Conservation (phyloP, 2,888 invertebrate genomes). For the Acleris laterana region DNA sequence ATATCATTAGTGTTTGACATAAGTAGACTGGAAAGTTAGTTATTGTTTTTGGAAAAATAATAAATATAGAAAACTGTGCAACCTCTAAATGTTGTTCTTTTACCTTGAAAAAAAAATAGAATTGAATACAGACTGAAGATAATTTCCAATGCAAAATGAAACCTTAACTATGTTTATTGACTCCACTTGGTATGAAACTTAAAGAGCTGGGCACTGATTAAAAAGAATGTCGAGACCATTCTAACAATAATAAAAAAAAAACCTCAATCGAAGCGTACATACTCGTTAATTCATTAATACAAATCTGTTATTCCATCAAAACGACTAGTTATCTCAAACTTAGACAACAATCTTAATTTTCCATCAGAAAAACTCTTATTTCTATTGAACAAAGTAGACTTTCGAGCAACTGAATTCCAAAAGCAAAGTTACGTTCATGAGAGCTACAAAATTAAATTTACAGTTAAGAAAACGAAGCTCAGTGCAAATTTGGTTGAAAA, state of each 20-base stretch:
- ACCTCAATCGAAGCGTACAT: conserved; percentile 42
- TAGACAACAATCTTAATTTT: conserved; percentile 1
- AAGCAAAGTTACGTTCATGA: not conserved
- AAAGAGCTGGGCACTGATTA: no score
- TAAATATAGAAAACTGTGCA: no score
- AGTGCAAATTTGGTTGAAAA: conserved; percentile 35
- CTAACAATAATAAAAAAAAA: conserved; percentile 16
- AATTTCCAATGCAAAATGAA: no score
- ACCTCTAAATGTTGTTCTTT: no score
- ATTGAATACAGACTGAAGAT: no score
- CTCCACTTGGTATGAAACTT: no score
- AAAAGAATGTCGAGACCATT: no score
- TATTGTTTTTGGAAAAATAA: no score
- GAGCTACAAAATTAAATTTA: conserved; percentile 6
- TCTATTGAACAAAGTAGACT: conserved; percentile 12
- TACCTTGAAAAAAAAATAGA: no score
- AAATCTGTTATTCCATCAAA: conserved; percentile 52
- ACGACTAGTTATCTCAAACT: conserved; percentile 46
- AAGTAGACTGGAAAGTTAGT: no score
- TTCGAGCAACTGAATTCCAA: not conserved
- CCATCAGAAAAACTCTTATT: conserved; percentile 24
- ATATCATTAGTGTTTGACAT: no score
- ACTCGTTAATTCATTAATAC: conserved; percentile 62
- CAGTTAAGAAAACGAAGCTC: conserved; percentile 10
- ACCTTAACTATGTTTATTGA: no score